These are phyloP conservation scores for Pseudopleuronectes americanus DNA, from an alignment of 2,797 vertebrate species.

Conservation along the genomic window DNA sequence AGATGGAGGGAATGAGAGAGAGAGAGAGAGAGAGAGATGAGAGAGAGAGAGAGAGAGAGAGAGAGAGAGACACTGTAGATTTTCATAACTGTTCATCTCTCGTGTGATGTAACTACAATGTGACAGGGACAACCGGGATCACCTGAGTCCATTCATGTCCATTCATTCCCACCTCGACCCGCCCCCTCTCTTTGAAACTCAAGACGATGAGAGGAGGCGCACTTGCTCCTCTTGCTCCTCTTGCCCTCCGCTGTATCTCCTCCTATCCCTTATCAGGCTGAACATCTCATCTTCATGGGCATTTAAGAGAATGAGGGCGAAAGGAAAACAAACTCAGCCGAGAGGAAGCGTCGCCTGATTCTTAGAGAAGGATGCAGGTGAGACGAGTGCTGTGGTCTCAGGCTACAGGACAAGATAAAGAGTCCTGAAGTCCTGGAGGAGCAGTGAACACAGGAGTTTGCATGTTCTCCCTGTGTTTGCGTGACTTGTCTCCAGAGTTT, in stretches of 20 bases:
- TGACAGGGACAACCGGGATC: constrained; percentile 10
- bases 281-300: constrained; percentile 83
- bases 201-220: constrained; percentile 57
- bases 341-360: constrained; percentile 68
- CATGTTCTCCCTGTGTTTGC: too few relatives aligned
- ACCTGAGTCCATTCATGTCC: constrained; percentile 27
- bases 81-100: too few relatives aligned
- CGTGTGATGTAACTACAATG: constrained; percentile 10
- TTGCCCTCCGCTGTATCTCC: constrained; percentile 62
- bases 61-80: not conserved
- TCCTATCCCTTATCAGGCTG: constrained; percentile 65
- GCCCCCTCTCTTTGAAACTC: constrained; percentile 61
- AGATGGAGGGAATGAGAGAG: not conserved
- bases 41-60: not conserved
- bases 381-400: constrained; percentile 35
- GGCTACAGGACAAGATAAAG: not conserved
- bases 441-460: too few relatives aligned
- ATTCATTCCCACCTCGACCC: constrained; percentile 23
- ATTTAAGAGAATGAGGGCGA: constrained; percentile 82
- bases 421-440: not conserved
- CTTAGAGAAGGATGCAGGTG: constrained; percentile 62
- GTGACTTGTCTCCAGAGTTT: too few relatives aligned
- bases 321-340: constrained; percentile 67
- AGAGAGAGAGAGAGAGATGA: too few relatives aligned
- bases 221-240: constrained; percentile 48